phyloP scores from a whole-genome alignment of 2,888 invertebrate genomes.

The Cremastinae sp. region DNA sequence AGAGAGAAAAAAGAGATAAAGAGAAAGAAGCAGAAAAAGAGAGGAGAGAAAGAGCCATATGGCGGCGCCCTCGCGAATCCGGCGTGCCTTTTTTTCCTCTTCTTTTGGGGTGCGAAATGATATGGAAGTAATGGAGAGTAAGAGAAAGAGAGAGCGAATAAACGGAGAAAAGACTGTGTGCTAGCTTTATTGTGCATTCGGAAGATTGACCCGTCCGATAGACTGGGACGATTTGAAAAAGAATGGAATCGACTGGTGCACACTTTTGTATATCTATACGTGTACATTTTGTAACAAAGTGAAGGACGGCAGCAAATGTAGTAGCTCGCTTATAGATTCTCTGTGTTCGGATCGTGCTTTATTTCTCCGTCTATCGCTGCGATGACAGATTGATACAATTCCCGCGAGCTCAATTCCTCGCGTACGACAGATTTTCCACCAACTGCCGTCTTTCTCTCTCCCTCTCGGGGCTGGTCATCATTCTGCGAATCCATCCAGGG shows the following conservation, averaged over 20 bases:
- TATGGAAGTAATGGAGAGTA: conserved; percentile 79
- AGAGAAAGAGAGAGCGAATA: conserved; percentile 33
- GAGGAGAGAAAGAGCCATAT: conserved; percentile 70
- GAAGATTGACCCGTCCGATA: conserved; percentile 78
- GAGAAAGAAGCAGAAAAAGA: conserved; percentile 48
- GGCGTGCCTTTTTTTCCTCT: conserved; percentile 45
- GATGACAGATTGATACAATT: conserved; percentile 80
- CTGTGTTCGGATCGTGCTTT: conserved; percentile 9
- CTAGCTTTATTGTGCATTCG: conserved; percentile 72
- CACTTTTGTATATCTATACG: not conserved
- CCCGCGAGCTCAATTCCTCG: conserved; percentile 73
- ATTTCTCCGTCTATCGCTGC: conserved; percentile 55
- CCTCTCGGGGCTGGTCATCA: conserved; percentile 7
- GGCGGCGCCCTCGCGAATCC: conserved; percentile 66
- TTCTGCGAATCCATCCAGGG: conserved; percentile 7
- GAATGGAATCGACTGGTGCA: conserved; percentile 53
- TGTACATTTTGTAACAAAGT: conserved; percentile 34
- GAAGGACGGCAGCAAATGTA: no score
- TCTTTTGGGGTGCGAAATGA: conserved; percentile 79
- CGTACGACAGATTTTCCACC: conserved; percentile 78
- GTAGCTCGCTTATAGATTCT: conserved; percentile 13
- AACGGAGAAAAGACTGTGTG: conserved; percentile 8
- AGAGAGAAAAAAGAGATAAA: conserved; percentile 18
- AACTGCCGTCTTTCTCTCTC: conserved; percentile 73
- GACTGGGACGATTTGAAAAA: conserved; percentile 62